Percentiles rank a stretch among this genome's conserved stretches.
These are phyloP conservation scores for Psilopogon haemacephalus DNA, from an alignment of 2,113 vertebrate genomes.

Conservation along the genomic window DNA sequence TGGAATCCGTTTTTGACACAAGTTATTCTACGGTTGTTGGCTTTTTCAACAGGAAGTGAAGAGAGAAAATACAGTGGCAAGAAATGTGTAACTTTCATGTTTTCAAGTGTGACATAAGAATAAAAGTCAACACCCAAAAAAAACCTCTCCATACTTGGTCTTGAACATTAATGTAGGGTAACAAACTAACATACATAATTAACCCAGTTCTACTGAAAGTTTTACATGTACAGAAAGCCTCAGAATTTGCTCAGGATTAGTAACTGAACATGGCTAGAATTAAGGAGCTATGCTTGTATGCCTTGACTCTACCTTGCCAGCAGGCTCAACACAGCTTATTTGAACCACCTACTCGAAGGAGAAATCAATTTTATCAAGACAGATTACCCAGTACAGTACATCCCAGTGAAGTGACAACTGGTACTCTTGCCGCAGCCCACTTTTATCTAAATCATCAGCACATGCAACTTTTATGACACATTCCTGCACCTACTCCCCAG, in stretches of 20 bases:
- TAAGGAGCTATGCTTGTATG: not conserved
- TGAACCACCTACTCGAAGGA: not conserved
- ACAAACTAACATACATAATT: not conserved
- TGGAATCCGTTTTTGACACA: not conserved
- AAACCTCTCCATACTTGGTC: not conserved
- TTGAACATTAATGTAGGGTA: not conserved
- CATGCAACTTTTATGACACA: fast-evolving
- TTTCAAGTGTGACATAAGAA: not conserved
- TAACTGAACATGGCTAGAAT: not conserved
- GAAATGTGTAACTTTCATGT: not conserved
- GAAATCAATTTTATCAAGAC: not conserved
- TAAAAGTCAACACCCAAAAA: not conserved
- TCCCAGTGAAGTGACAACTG: not conserved
- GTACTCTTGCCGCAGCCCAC: not conserved
- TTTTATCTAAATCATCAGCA: not conserved
- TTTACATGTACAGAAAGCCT: not conserved
- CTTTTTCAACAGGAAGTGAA: not conserved
- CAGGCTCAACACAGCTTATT: not conserved
- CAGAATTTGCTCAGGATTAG: not conserved
- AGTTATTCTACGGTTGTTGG: not conserved
- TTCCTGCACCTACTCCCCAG: not conserved
- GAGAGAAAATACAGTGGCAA: not conserved
- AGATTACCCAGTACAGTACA: not conserved
- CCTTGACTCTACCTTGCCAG: not conserved
- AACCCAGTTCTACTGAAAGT: not conserved